Base-by-base conservation (phyloP, 2,888 invertebrate genomes). In the Apocheima hispidaria region DNA sequence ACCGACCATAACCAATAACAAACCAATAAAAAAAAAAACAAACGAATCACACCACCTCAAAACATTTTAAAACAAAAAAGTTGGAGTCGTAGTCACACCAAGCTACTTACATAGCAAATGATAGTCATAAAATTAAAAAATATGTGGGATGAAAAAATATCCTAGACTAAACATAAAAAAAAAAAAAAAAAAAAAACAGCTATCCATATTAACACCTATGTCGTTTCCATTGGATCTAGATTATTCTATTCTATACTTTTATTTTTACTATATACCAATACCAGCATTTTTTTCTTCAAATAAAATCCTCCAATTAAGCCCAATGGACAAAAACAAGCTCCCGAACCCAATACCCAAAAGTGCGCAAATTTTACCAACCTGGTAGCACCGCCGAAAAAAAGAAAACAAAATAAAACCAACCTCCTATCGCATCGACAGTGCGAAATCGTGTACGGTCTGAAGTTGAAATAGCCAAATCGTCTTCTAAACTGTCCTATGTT, bases 361-460 rank as follows among this genome's bases (percentile, higher is more conserved):
- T 21, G 10, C 1, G 6, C 4, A 43, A 23, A 16, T 18, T 26
- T 26, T 2, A 26, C 14, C 26, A 30, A 23, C 26, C 52, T 52
- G 52, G 52, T 41, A 63, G 40, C 49, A 58, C 54, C 53, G 14
- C 9, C 12, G 36, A 48, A 62, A 38, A 63, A 70, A 66, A 66
- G 59, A 65, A 35, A 76, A 74, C 81, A 71, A 69, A n/a, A n/a
- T n/a, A n/a, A 69, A 81, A 87, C 93, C 86, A 93, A 96, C 96
- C 96, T 96, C 90, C 94, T 93, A 87, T 97, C 96, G 84, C 96
- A 97, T 70, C 93, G 93, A 87, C 96, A 97, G 83, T 96, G 95
- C 79, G 96, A 96, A 68, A 96, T 89, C 33, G 96, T 96, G 87
- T 95, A 95, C 68, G 95, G 95, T 68, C 95, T 90, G 81, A 90